Base-by-base conservation (phyloP, 2,113 vertebrate species). In the Tonatia bakeri region DNA sequence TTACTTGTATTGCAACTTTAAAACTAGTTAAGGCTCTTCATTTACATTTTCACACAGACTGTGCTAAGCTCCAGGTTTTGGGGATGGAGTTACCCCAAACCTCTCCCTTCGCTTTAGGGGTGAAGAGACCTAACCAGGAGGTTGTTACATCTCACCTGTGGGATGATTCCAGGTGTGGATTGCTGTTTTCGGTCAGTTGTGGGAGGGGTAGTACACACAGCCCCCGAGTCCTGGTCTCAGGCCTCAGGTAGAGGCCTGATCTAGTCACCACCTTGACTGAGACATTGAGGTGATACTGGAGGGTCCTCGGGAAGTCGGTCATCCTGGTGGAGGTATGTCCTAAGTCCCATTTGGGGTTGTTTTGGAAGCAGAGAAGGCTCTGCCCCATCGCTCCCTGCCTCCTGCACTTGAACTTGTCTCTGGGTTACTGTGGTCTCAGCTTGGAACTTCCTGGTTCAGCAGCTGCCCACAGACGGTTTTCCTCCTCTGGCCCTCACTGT, bases 11-110 rank as follows among this genome's bases (percentile, higher is more conserved):
- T 79, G 52, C 33, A 56, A 50, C 54, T 87, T 95, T 80, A 87
- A 90, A 90, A 72, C 80, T 88, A 84, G 45, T 84, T 94, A 94
- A 90, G 85, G 84, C 4, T 20, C 43, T 56, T 5, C 14, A 96
- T 95, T 97, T 94, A 67, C 92, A 91, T 97, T 83, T 95, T 87
- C 92, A 69, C 73, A n/a, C 79, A 36, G 24, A 79, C 36, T 47
- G 70, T 36, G 1, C 52, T 56, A 24, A 84, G 59, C n/a, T 80
- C 95, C 9, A 4, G 0, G 0, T 90, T 83, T 83, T 82, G 88
- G 50, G 38, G 76, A 45, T 20, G 67, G 77, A 77, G n/a, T 84
- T 56, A 26, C 64, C 47, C 38, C 52, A 65, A n/a, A 43, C 54
- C 61, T 36, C 7, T 28, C 56, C 43, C 0, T 56, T 70, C 56